Evolutionary conservation across 2,797 vertebrate species (phyloP), one percentile per base, ranked within the genome.

Genomic region (Siniperca undulata): DNA sequence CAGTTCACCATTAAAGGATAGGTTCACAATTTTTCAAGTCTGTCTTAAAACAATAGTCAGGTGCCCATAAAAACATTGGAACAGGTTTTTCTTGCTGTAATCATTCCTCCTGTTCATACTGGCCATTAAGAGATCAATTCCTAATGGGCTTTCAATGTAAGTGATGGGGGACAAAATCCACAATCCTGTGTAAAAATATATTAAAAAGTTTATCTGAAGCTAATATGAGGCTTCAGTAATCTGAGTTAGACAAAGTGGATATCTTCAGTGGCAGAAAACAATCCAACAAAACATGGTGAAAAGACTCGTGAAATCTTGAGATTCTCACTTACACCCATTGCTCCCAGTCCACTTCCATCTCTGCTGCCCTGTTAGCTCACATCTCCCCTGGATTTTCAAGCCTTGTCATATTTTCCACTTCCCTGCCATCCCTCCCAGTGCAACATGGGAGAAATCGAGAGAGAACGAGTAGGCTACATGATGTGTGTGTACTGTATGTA

Each of bases 331-430:
- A 70, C 58, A 88, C 66, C 66, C 62, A 13, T 46, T 72, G 44
- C 74, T 82, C 69, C 46, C 70, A 46, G 77, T 81, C 50, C 42
- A 77, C 71, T 64, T 83, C 84, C 66, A 82, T 85, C 78, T 70
- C 79, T 82, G 81, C 80, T 70, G 34, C 67, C 80, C 83, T 79
- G 86, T 87, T 88, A 81, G 82, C 83, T 91, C 89, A 93, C 91
- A 93, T 94, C 91, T 93, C 88, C 84, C 89, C 86, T 67, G 88
- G 79, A 94, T 91, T 93, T 87, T 86, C 58, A 85, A 85, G 77
- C 70, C 74, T 88, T 92, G 91, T 93, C 91, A 93, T 89, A 87
- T 87, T 93, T 94, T 94, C 93, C 91, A 90, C 84, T 90, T 86
- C 85, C 84, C 80, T 86, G 80, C 82, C 88, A 82, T 86, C 73